These are phyloP conservation scores for Rhea pennata DNA, from an alignment of 2,113 vertebrate genomes.

Conservation along the genomic window DNA sequence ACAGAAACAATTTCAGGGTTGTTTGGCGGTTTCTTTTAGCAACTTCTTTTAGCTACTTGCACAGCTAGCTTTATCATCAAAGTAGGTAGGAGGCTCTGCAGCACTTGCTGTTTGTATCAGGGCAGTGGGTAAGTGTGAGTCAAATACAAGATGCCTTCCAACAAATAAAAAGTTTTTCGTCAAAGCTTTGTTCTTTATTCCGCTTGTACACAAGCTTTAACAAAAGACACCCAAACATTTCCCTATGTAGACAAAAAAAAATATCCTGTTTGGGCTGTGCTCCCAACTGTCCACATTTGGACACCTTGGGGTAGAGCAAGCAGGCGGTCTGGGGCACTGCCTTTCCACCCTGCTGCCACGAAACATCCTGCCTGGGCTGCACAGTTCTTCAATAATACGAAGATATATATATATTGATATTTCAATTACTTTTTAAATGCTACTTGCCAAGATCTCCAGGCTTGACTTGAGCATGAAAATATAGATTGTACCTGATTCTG, in stretches of 20 bases:
- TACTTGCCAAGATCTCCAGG: not conserved
- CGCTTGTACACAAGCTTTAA: not conserved
- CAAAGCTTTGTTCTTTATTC: not conserved
- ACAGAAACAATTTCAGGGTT: not conserved
- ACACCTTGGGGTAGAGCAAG: not conserved
- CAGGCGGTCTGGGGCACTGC: not conserved
- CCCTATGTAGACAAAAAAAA: not conserved
- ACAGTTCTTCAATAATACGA: not conserved
- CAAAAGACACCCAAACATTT: not conserved
- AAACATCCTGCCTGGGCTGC: too few species aligned
- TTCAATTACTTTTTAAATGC: conserved; percentile 42
- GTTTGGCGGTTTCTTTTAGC: not conserved
- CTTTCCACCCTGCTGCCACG: not conserved
- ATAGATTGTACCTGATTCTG: not conserved
- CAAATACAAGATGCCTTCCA: not conserved
- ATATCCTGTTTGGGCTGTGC: not conserved
- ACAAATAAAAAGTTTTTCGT: not conserved
- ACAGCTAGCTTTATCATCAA: not conserved
- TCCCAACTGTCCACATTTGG: not conserved
- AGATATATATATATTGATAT: not conserved
- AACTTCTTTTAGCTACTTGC: not conserved
- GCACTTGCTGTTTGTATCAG: not conserved
- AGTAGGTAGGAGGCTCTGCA: not conserved
- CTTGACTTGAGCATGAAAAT: not conserved
- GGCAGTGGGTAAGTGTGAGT: not conserved